These are phyloP conservation scores for Drosophila engyochracea DNA, from an alignment of 2,888 invertebrate genomes.

Conservation along the genomic window DNA sequence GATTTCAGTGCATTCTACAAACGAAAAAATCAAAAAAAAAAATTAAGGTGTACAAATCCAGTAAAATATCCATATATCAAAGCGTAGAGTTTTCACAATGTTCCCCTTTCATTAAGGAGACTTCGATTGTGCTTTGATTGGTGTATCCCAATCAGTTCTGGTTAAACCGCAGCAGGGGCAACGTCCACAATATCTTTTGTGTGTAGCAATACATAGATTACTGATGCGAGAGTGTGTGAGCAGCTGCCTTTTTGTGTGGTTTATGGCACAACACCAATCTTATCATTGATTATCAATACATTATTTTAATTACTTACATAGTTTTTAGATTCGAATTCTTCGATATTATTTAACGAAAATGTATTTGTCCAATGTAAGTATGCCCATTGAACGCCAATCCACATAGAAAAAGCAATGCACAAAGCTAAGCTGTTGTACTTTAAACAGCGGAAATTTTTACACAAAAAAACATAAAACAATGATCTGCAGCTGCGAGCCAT, in stretches of 20 bases:
- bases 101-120: neutral
- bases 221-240: no score
- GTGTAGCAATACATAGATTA: no score
- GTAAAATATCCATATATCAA: neutral
- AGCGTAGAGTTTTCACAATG: neutral
- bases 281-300: no score
- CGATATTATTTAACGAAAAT: neutral
- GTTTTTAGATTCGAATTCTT: slow-evolving; percentile 47
- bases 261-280: no score
- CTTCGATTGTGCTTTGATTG: neutral
- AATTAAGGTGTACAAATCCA: neutral
- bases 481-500: slow-evolving; percentile 51
- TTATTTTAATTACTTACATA: slow-evolving; percentile 65
- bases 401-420: slow-evolving; percentile 46
- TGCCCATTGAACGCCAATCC: slow-evolving; percentile 48
- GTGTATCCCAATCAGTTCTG: neutral
- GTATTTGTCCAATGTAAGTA: slow-evolving; percentile 65
- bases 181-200: no score
- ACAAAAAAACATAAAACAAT: slow-evolving; percentile 70
- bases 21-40: neutral
- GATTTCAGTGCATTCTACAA: slow-evolving; percentile 63
- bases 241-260: no score
- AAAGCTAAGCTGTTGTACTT: slow-evolving; percentile 64
- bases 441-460: slow-evolving; percentile 77
- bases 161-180: accelerated